Base-by-base conservation (phyloP, 2,797 vertebrate genomes). In the Rhabdomys pumilio region DNA sequence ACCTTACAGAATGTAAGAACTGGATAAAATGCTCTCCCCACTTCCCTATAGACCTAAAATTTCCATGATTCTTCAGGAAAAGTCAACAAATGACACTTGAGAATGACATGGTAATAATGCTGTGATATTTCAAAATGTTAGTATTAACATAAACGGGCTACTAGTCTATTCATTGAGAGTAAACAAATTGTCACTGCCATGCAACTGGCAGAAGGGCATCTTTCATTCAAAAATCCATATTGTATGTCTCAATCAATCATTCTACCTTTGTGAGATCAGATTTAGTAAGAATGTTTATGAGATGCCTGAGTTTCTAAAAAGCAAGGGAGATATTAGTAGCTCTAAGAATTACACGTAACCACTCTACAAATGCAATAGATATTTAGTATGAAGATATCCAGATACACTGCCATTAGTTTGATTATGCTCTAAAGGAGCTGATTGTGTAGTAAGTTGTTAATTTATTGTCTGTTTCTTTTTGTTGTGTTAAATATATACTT, bases 71-170 rank as follows among this genome's bases (percentile, higher is more conserved):
- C 92, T 95, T 91, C 14, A 41, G 73, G 22, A 82, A 95, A 96
- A 97, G 95, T 96, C 93, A 97, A 96, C 79, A 96, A 95, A 96
- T 91, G 93, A 93, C 94, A 96, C 96, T 96, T 96, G 79, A n/a
- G 69, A 96, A 84, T 96, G 97, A 95, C 95, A 97, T 90, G 75
- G 89, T 96, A 96, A 97, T 97, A 93, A 96, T 97, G 92, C 72
- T 82, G 96, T 96, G 97, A 88, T 98, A 97, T 98, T 97, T 97
- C 44, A 63, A 97, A 97, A 98, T 97, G 94, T 97, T 97, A 97
- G 53, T 84, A 98, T 98, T 98, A 97, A 97, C 97, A 97, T 97
- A 97, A 98, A 84, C 50, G 38, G 93, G 83, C 69, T 84, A 79
- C 38, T 89, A 83, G 83, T 91, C 69, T 88, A 89, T 96, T 97